phyloP scores from a whole-genome alignment of 2,797 vertebrate species.

The Potorous gilbertii region DNA sequence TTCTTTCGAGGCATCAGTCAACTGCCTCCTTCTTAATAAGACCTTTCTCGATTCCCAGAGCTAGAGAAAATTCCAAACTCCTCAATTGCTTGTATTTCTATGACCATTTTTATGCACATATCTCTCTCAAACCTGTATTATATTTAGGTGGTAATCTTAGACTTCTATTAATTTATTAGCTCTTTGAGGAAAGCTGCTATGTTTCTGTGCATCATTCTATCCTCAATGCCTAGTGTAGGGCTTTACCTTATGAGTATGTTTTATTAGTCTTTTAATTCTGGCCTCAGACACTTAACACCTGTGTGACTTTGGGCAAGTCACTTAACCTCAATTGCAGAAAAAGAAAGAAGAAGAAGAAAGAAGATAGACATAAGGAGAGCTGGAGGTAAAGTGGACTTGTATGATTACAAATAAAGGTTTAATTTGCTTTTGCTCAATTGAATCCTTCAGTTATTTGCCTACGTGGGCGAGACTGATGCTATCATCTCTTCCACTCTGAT shows the following conservation, averaged over 20 bases:
- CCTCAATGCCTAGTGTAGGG: background rate
- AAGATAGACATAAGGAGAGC: too few species aligned
- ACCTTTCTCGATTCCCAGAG: background rate
- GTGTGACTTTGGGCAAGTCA: too few species aligned
- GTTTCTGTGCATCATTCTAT: background rate
- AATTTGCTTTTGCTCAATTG: background rate
- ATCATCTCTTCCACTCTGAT: background rate
- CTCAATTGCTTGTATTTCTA: background rate
- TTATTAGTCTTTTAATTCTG: too few species aligned
- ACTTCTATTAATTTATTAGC: background rate
- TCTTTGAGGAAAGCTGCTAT: background rate
- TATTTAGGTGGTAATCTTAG: background rate
- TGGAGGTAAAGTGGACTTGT: too few species aligned
- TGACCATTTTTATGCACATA: background rate
- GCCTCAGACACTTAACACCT: too few species aligned
- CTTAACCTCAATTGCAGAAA: too few species aligned
- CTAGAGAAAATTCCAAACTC: background rate
- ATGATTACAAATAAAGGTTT: background rate
- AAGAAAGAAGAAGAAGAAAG: too few species aligned
- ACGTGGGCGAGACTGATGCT: background rate
- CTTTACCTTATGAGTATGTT: background rate
- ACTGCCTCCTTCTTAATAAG: background rate
- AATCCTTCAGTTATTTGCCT: slow-evolving; percentile 32
- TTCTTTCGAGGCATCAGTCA: background rate
- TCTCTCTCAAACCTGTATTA: background rate